A percentile compares a stretch with the other conserved stretches of the same genome.
Conservation (phyloP, 2,888 invertebrate genomes). For the Diarsia rubi region DNA sequence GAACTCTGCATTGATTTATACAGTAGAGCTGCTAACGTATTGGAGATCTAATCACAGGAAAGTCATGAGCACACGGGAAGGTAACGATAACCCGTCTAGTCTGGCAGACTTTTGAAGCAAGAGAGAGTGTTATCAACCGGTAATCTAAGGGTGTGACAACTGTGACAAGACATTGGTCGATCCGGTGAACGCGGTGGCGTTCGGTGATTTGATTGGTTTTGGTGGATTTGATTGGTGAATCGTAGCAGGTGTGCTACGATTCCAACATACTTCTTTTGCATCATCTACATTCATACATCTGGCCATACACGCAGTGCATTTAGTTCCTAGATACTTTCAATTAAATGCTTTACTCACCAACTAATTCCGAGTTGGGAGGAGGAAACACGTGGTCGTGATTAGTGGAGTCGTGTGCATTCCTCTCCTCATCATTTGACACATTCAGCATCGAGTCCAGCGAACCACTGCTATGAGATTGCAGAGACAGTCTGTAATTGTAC, state of each 20-base stretch:
- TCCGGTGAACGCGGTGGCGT: too few relatives aligned
- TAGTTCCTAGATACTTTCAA: too few relatives aligned
- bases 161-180: too few relatives aligned
- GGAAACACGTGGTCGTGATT: constrained; percentile 84
- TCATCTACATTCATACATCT: too few relatives aligned
- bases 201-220: too few relatives aligned
- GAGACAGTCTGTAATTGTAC: constrained; percentile 90
- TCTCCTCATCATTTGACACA: constrained; percentile 96
- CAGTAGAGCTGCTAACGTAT: neutral
- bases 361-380: constrained; percentile 81
- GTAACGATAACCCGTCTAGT: neutral
- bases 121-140: neutral
- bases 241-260: too few relatives aligned
- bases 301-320: too few relatives aligned
- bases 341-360: constrained; percentile 71
- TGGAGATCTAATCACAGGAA: neutral
- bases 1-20: too few relatives aligned
- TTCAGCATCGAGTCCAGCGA: constrained; percentile 97
- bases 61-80: neutral
- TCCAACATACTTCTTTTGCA: too few relatives aligned
- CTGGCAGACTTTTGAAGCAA: too few relatives aligned
- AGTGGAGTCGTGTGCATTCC: constrained; percentile 85
- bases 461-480: constrained; percentile 95
- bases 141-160: constrained; percentile 1
- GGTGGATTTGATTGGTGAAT: too few relatives aligned